Evolutionary conservation across 1,140 invertebrate species (phyloP), one percentile per base, ranked within the genome.

Genomic region (Pogonognathellus flavescens): DNA sequence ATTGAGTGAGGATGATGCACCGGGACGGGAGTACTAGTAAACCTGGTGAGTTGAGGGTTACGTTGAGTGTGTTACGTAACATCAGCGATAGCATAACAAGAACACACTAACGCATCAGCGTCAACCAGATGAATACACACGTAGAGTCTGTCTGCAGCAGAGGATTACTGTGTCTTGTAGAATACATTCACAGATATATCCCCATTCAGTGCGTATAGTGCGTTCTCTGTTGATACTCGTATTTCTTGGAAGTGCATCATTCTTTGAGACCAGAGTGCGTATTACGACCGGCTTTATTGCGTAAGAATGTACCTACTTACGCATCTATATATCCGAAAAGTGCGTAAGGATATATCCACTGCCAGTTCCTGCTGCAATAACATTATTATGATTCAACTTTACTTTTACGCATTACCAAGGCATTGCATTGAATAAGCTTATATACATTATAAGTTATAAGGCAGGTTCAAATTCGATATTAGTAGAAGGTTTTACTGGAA

Each of bases 161-260:
- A 20, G 22, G n/a, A 5, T 5, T 9, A 60, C 14, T 59, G 13
- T 59, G 10, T 59, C 14, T 16, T 59, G 14, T 59, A 59, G 6
- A n/a, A 18, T 59, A 18, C 55, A 6, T 59, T n/a, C 5, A 59
- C 16, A 16, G 11, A 59, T 59, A 6, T 11, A 13, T 59, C 5
- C 6, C 14, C 16, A 18, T 59, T 6, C n/a, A 59, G 10, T 14
- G 55, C 14, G 18, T n/a, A 6, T 6, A 14, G 55, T 59, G 55
- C 16, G 70, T 76, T 31, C 41, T 16, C n/a, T 49, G 70, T 76
- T 31, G 14, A 49, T 76, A 6, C 49, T 76, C 14, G 41, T 72
- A 72, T 72, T 72, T 72, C 66, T 72, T 72, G 70, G 70, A 76
- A 76, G 70, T 76, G 70, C 70, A 76, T 76, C 70, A 31, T 76